These are phyloP conservation scores for Neogale vison DNA, from an alignment of 2,113 vertebrate species.

Conservation along the genomic window DNA sequence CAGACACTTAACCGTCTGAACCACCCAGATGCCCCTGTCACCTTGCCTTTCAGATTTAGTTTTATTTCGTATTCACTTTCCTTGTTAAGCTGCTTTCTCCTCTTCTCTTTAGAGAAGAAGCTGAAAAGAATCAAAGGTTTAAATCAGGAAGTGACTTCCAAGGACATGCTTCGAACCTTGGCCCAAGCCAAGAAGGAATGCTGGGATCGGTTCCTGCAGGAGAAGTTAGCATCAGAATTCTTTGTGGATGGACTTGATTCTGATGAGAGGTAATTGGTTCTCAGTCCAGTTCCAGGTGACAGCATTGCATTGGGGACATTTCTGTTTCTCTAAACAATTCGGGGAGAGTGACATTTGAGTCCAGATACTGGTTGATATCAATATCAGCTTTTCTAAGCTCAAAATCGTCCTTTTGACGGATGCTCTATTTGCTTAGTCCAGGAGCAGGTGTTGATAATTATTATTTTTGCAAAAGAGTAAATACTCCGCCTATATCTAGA, in stretches of 20 bases:
- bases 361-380: not conserved
- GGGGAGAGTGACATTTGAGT: not conserved
- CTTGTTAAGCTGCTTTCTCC: not conserved
- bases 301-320: not conserved
- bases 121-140: constrained; percentile 94
- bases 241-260: constrained; percentile 90
- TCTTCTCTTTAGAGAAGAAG: constrained; percentile 90
- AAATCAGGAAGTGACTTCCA: constrained; percentile 94
- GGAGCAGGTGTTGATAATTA: not conserved
- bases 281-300: not conserved
- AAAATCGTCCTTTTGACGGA: not conserved
- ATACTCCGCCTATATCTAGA: not conserved
- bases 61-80: not conserved
- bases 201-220: constrained; percentile 97
- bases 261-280: constrained; percentile 89
- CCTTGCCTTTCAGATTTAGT: constrained; percentile 38
- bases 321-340: constrained; percentile 33
- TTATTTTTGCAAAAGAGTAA: constrained; percentile 39
- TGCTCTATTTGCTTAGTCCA: constrained; percentile 4
- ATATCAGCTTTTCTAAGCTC: constrained; percentile 31
- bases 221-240: constrained; percentile 91
- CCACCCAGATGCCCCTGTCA: not conserved
- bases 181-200: constrained; percentile 97
- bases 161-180: constrained; percentile 94
- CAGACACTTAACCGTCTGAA: not conserved